Percentiles rank a stretch among this genome's conserved stretches.
Conservation (phyloP, 92 coral and sea anemone genomes). For the Bergia puertoricense region DNA sequence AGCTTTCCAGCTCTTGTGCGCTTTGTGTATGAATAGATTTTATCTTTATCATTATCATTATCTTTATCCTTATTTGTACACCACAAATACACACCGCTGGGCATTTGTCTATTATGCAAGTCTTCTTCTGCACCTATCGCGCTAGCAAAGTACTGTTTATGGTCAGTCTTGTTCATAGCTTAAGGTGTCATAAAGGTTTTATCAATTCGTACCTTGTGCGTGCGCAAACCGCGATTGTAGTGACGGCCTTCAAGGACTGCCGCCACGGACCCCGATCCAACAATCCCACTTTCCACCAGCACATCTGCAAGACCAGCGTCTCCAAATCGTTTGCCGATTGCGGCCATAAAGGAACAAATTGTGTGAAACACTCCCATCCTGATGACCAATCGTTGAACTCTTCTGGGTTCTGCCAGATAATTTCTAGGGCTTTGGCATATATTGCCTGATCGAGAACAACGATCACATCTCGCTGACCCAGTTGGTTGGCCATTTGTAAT, state of each 20-base stretch:
- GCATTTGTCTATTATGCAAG: background rate
- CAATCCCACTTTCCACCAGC: slow-evolving; percentile 54
- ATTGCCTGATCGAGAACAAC: slow-evolving; percentile 65
- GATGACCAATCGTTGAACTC: slow-evolving; percentile 50
- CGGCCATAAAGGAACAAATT: slow-evolving; percentile 56
- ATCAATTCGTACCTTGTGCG: slow-evolving; percentile 44
- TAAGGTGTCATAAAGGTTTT: slow-evolving; percentile 25
- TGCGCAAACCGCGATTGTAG: slow-evolving; percentile 63
- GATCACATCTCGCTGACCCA: slow-evolving; percentile 58
- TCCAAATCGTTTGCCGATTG: slow-evolving; percentile 61
- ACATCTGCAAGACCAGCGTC: slow-evolving; percentile 71
- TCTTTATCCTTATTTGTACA: slow-evolving; percentile 25
- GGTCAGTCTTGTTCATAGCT: slow-evolving; percentile 1
- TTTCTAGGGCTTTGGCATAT: slow-evolving; percentile 59
- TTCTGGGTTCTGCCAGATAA: slow-evolving; percentile 58
- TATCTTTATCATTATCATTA: background rate
- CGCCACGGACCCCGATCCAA: slow-evolving; percentile 56
- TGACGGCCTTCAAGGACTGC: slow-evolving; percentile 64
- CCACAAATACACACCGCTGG: slow-evolving; percentile 10
- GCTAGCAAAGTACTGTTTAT: slow-evolving; percentile 7
- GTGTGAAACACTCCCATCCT: slow-evolving; percentile 69
- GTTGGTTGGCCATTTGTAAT: slow-evolving; percentile 61
- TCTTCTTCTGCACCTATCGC: background rate
- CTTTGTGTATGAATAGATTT: slow-evolving; percentile 14
- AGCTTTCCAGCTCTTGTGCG: slow-evolving; percentile 28